Evolutionary conservation across 2,888 invertebrate species (phyloP), one percentile per base, ranked within the genome.

Genomic region (Arge pagana): DNA sequence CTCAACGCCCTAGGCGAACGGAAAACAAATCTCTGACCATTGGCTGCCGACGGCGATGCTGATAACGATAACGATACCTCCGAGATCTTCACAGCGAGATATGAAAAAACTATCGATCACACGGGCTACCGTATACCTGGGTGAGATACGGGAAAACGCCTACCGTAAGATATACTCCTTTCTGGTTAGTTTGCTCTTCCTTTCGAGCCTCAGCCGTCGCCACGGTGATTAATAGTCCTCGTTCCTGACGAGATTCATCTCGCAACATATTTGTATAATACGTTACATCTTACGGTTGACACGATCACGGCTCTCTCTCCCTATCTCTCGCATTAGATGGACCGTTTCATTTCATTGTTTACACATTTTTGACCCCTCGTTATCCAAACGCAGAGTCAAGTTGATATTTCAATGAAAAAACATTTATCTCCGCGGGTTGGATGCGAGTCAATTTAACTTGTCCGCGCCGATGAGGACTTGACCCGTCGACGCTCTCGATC

Each of bases 31-130:
- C 33, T 45, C 35, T 31, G 15, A 7, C 19, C 10, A 11, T 18
- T 31, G 31, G 19, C 45, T 33, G 33, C 33, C 35, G 35, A 21
- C 11, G 35, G 23, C 24, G 21, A 23, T 23, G 45, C 35, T 45
- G 45, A 45, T 45, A 45, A 45, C 45, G 45, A 33, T 45, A 33
- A n/a, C n/a, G n/a, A n/a, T n/a, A n/a, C n/a, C 45, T 33, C 45
- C 4, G 19, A 45, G 45, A 45, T 45, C 33, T 45, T 23, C 33
- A 21, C 3, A 10, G 28, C 8, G 33, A 45, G 33, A 33, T 33
- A 33, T 18, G 13, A 16, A n/a, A 24, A 33, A 33, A 45, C 45
- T 45, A 45, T 33, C 31, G 33, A 45, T 45, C 45, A 33, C 35
- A 11, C 11, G 11, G 13, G 45, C 45, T 45, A 35, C 45, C 45